These are phyloP conservation scores for Taphrorychus bicolor DNA, from an alignment of 2,888 invertebrate genomes.

Conservation along the genomic window DNA sequence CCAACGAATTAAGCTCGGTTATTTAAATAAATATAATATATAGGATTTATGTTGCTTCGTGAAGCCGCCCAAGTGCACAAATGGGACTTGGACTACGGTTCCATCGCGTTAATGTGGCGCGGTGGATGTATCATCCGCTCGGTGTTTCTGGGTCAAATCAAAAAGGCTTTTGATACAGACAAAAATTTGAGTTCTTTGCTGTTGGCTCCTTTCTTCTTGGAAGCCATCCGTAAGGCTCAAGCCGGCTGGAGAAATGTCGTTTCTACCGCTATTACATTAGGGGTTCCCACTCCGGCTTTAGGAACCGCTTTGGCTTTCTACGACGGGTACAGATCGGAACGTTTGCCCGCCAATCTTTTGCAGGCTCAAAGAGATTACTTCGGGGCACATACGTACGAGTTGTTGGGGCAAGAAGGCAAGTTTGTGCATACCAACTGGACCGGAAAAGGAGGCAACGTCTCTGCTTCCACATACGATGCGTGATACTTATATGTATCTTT, in stretches of 20 bases:
- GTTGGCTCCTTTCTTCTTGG: conserved; percentile 91
- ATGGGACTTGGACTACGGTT: conserved; percentile 97
- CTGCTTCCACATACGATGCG: conserved; percentile 89
- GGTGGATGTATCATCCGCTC: conserved; percentile 98
- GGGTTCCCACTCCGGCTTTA: conserved; percentile 94
- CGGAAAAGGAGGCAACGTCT: conserved; percentile 95
- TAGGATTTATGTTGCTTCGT: conserved; percentile 91
- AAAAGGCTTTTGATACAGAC: conserved; percentile 91
- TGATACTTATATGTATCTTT: conserved; percentile 60
- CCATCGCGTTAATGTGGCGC: conserved; percentile 99
- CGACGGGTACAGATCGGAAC: conserved; percentile 89
- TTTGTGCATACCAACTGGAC: conserved; percentile 99
- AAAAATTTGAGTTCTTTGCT: conserved; percentile 85
- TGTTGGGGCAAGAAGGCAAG: conserved; percentile 82
- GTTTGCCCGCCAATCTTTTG: conserved; percentile 92
- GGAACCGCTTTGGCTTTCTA: conserved; percentile 95
- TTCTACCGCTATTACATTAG: conserved; percentile 64
- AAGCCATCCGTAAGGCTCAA: conserved; percentile 83
- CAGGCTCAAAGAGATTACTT: conserved; percentile 99
- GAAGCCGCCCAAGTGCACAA: conserved; percentile 90
- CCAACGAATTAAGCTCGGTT: background rate
- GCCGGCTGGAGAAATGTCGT: conserved; percentile 87
- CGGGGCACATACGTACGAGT: conserved; percentile 98
- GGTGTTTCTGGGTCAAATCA: conserved; percentile 88
- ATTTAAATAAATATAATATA: background rate